Base-by-base conservation (phyloP, 2,797 vertebrate species). In the Cossypha niveicapilla region DNA sequence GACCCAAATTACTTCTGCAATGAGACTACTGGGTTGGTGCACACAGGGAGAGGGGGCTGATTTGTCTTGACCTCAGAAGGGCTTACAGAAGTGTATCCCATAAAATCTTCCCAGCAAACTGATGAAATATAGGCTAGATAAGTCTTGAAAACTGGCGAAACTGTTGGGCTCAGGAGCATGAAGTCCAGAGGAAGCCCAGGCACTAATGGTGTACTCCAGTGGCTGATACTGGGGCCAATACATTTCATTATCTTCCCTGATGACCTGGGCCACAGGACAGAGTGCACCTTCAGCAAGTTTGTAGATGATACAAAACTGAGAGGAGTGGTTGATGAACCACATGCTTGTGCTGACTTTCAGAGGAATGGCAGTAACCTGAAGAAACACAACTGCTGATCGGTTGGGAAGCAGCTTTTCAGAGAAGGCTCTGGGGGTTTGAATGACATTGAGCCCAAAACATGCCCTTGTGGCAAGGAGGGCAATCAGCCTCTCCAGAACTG, bases 361-460 rank as follows among this genome's bases (percentile, higher is more conserved):
- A 78, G 21, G 22, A 7, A 34, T 65, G n/a, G 57, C 15, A 54
- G 54, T 19, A 76, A 34, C 17, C n/a, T 50, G 17, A 75, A 80
- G 51, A 53, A 80, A 77, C 18, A 66, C 51, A 42, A 5, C n/a
- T 27, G 18, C 24, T 2, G 4, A 18, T 13, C 28, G 47, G 7
- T 2, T 85, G 35, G 14, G 37, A 75, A 72, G 54, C n/a, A 75
- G 18, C 7, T 82, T 57, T 62, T 24, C 30, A 66, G 62, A 61
- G 66, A 60, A 81, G 39, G 6, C 25, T 8, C 11, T 19, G 18
- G 12, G 0, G 1, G 6, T 45, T 44, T 0, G 0, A 48, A 24
- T 7, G 16, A 57, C 7, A 12, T 34, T 10, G 17, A 75, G 32
- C 25, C 45, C 42, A 11, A 18, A 74, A 67, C 3, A 6, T 14